phyloP scores from a whole-genome alignment of 2,113 vertebrate genomes.

The Melospiza georgiana region DNA sequence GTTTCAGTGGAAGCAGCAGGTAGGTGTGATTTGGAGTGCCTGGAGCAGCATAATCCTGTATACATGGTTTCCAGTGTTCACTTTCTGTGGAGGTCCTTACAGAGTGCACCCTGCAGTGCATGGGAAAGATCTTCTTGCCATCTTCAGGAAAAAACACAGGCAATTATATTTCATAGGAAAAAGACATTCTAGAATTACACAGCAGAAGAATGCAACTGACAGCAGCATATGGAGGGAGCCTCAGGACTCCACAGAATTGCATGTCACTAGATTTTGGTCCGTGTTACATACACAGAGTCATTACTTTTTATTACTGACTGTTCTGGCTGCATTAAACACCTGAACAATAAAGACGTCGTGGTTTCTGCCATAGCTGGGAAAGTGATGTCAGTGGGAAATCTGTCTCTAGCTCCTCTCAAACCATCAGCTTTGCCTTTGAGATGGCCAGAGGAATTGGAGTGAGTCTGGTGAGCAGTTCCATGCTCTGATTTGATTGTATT shows the following conservation, averaged over 20 bases:
- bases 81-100: neutral
- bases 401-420: constrained; percentile 12
- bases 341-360: neutral
- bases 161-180: neutral
- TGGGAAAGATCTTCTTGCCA: neutral
- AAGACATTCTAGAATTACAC: neutral
- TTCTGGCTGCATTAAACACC: constrained; percentile 35
- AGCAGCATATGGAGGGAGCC: neutral
- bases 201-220: neutral
- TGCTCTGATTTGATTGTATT: neutral
- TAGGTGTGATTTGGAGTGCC: neutral
- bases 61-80: neutral
- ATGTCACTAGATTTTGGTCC: neutral
- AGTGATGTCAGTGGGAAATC: constrained; percentile 13
- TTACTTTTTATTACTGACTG: constrained; percentile 26
- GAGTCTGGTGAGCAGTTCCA: neutral
- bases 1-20: neutral
- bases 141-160: neutral
- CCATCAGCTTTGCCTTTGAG: neutral
- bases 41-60: neutral
- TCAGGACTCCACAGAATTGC: neutral
- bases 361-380: constrained; percentile 24
- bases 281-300: neutral
- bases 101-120: neutral
- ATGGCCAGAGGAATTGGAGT: neutral